These are phyloP conservation scores for Onychostoma macrolepis DNA, from an alignment of 2,113 vertebrate genomes.

Conservation along the genomic window DNA sequence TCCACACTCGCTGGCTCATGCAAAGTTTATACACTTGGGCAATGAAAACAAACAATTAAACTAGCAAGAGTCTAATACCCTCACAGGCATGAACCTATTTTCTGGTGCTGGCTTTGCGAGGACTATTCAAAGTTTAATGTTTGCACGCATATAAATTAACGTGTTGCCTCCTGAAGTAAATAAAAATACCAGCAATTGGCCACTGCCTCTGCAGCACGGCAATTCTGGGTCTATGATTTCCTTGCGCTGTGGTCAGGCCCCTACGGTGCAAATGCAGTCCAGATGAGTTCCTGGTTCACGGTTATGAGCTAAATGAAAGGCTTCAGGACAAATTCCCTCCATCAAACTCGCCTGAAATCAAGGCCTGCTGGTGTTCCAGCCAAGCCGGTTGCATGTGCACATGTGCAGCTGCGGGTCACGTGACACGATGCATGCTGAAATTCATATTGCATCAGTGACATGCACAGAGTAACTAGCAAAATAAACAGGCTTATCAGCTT, in stretches of 20 bases:
- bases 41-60: constrained; percentile 92
- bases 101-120: constrained; percentile 80
- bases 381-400: constrained; percentile 42
- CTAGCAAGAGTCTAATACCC: constrained; percentile 75
- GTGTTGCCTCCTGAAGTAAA: constrained; percentile 85
- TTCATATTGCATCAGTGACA: not conserved
- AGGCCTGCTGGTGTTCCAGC: constrained; percentile 51
- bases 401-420: constrained; percentile 48
- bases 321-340: constrained; percentile 58
- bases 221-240: constrained; percentile 77
- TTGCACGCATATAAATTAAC: constrained; percentile 82
- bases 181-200: constrained; percentile 79
- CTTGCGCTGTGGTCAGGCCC: constrained; percentile 69
- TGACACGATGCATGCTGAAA: constrained; percentile 21
- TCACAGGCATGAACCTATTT: constrained; percentile 82
- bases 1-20: constrained; percentile 83
- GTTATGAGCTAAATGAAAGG: constrained; percentile 64
- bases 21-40: constrained; percentile 88
- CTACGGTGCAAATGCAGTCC: constrained; percentile 73
- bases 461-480: not conserved
- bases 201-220: constrained; percentile 75
- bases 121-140: constrained; percentile 80
- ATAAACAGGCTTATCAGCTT: constrained; percentile 6
- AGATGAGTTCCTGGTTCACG: constrained; percentile 73
- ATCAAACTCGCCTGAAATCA: constrained; percentile 60